phyloP scores from a whole-genome alignment of 2,113 vertebrate species.

The Notarius lentiginosus region DNA sequence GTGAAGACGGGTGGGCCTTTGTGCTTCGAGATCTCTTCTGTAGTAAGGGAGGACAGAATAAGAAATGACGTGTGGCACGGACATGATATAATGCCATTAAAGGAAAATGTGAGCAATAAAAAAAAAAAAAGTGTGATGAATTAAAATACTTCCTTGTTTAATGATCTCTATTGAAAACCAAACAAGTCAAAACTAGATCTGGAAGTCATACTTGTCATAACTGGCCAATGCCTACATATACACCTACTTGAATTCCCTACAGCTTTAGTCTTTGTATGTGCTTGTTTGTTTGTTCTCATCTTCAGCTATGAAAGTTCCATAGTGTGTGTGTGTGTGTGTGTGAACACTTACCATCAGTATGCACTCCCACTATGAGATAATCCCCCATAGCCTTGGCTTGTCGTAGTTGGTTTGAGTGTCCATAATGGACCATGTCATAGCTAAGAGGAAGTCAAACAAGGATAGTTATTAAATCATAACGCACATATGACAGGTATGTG shows the following conservation, averaged over 20 bases:
- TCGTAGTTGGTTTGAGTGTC: slow-evolving; percentile 96
- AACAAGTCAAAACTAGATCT: background rate
- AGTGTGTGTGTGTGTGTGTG: background rate
- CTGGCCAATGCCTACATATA: background rate
- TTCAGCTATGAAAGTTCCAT: background rate
- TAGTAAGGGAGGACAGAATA: background rate
- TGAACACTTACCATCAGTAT: slow-evolving; percentile 85
- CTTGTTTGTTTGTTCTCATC: background rate
- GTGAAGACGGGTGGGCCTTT: slow-evolving; percentile 97
- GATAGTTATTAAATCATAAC: slow-evolving; percentile 11
- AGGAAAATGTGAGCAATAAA: background rate
- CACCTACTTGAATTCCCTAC: background rate
- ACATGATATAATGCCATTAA: background rate
- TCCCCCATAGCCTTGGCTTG: slow-evolving; percentile 96
- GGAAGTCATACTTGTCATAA: background rate
- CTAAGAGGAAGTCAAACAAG: slow-evolving; percentile 63
- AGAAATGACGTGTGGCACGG: background rate
- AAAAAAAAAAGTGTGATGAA: background rate
- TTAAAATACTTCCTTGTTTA: background rate
- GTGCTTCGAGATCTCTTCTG: slow-evolving; percentile 95
- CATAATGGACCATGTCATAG: slow-evolving; percentile 99
- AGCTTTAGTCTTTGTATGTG: background rate
- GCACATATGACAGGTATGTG: background rate
- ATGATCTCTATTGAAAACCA: background rate
- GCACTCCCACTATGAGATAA: slow-evolving; percentile 92